Base-by-base conservation (phyloP, 2,797 vertebrate genomes). In the Taeniopygia guttata region DNA sequence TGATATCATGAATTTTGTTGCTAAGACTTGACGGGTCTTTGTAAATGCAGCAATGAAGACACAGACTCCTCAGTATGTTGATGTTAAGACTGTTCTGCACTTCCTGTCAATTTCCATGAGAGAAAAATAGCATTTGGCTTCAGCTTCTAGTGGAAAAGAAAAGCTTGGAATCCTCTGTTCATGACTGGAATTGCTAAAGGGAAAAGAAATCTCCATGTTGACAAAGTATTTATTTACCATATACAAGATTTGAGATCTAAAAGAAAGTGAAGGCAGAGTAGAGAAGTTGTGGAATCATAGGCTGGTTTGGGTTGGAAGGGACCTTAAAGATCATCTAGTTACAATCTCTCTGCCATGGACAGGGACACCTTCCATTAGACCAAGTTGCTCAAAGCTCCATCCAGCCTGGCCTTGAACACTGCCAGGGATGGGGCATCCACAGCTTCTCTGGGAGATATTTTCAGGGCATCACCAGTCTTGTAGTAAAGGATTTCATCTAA, bases 351-450 rank as follows among this genome's bases (percentile, higher is more conserved):
- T 59, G 23, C 42, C 7, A 21, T 5, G 9, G 16, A 5, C 70
- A 68, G 19, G 34, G 34, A 25, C 18, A 48, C 10, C 6, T 58
- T 23, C 10, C 30, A 42, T 32, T 13, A 16, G 27, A 45, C 18
- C n/a, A 30, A 4, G n/a, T 5, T 77, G 7, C 16, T 59, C 26
- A 59, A 46, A 78, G 13, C 22, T 22, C 30, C 59, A 13, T 42
- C 18, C 0, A 0, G 10, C 34, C 10, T 66, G 46, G 22, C 19
- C 59, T 54, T 54, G 34, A 48, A 6, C 66, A 32, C 7, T 66
- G 7, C 26, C 18, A 29, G 5, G 22, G 18, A 21, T 34, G 16
- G 34, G 22, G 4, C 52, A 69, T 16, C 16, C 56, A 76, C 9
- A n/a, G 16, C 20, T 69, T 45, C 64, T 51, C 25, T 34, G 17